Conservation (phyloP, 1,140 invertebrate species). For the Ostrea denselamellosa region DNA sequence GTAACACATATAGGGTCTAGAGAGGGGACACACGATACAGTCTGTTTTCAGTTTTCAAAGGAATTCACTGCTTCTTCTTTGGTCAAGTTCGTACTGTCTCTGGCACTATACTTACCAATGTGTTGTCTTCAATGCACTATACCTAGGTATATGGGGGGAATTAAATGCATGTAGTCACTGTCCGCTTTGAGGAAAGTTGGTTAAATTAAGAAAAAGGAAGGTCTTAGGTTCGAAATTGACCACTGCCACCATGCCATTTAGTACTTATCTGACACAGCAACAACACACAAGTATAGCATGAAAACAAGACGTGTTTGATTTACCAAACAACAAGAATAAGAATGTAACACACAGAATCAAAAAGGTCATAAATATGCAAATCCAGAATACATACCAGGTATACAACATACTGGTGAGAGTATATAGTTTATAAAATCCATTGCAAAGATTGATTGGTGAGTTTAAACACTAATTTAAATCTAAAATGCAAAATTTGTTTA, state of each 20-base stretch:
- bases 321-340: not conserved
- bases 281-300: not conserved
- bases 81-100: conserved; percentile 50
- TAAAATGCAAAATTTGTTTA: too few species aligned
- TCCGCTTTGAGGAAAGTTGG: not conserved
- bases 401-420: not conserved
- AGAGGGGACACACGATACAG: conserved; percentile 39
- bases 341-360: not conserved
- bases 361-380: not conserved
- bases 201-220: not conserved
- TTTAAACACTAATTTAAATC: too few species aligned
- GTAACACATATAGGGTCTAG: conserved; percentile 46
- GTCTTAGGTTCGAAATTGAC: not conserved
- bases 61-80: conserved; percentile 53
- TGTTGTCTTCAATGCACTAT: not conserved
- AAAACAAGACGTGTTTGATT: not conserved
- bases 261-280: not conserved
- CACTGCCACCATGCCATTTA: not conserved
- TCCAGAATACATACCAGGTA: conserved; percentile 29
- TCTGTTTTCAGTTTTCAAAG: conserved; percentile 53
- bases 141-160: not conserved
- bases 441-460: too few species aligned
- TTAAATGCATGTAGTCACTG: not conserved
- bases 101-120: not conserved
- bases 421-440: not conserved